These are phyloP conservation scores for Neotoxoptera formosana DNA, from an alignment of 1,140 invertebrate genomes.

Conservation along the genomic window DNA sequence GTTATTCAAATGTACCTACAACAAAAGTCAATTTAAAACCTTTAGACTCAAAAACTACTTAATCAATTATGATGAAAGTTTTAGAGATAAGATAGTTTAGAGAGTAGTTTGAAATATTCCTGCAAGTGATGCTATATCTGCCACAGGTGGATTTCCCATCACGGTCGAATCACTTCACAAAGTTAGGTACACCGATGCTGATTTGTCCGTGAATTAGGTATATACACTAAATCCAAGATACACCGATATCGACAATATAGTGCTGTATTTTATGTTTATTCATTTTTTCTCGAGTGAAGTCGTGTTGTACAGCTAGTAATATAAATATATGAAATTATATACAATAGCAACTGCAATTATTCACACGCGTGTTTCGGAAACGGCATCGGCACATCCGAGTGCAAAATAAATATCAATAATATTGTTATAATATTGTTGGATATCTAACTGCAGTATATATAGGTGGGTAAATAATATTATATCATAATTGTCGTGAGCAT, in stretches of 20 bases:
- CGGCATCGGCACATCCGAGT: background rate
- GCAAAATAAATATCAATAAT: background rate
- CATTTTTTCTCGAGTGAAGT: background rate
- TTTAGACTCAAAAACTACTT: too few relatives aligned
- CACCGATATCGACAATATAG: too few relatives aligned
- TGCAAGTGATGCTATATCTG: too few relatives aligned
- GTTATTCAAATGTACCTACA: too few relatives aligned
- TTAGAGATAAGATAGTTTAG: too few relatives aligned
- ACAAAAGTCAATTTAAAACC: too few relatives aligned
- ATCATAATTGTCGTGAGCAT: background rate
- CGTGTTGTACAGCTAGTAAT: background rate
- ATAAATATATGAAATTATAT: background rate
- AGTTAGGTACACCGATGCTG: background rate
- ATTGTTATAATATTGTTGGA: background rate
- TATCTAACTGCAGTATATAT: too few relatives aligned
- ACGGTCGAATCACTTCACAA: background rate
- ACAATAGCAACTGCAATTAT: background rate
- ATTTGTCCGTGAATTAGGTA: background rate
- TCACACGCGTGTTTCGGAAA: slow-evolving; percentile 1
- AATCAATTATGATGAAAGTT: too few relatives aligned
- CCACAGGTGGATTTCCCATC: background rate
- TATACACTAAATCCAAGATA: background rate
- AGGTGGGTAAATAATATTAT: too few relatives aligned
- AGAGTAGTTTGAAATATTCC: too few relatives aligned
- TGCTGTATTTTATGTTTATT: background rate